Evolutionary conservation across 2,888 invertebrate genomes (phyloP).

Genomic region (Carabus problematicus): DNA sequence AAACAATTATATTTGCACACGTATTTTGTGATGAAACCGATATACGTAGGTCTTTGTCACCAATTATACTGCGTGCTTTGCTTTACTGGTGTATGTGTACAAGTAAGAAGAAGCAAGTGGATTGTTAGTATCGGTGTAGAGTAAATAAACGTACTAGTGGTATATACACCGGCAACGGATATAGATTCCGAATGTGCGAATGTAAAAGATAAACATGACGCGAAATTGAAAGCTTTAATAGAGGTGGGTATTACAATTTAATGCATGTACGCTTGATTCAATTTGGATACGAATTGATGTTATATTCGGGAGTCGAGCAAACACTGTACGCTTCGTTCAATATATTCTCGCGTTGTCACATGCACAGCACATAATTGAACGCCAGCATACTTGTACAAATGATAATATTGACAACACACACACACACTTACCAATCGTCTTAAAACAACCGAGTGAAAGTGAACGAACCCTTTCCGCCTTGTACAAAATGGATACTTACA

Average conservation of each 20-base stretch:
- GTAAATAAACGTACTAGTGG: no score
- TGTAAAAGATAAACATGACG: slow-evolving; percentile 58
- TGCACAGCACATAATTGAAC: slow-evolving; percentile 56
- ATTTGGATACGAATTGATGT: slow-evolving; percentile 55
- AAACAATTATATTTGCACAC: no score
- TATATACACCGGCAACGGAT: no score
- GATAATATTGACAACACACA: slow-evolving; percentile 57
- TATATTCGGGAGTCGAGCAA: slow-evolving; percentile 53
- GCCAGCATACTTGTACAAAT: slow-evolving; percentile 53
- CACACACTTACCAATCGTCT: slow-evolving; percentile 53
- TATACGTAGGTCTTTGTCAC: no score
- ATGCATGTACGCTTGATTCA: slow-evolving; percentile 56
- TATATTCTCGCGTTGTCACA: slow-evolving; percentile 47
- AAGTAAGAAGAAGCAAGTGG: no score
- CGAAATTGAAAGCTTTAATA: slow-evolving; percentile 58
- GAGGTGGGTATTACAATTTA: slow-evolving; percentile 59
- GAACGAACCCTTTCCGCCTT: slow-evolving; percentile 53
- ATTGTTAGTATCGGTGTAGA: no score
- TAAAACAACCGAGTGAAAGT: slow-evolving; percentile 60
- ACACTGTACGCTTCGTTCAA: slow-evolving; percentile 48
- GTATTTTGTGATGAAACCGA: no score
- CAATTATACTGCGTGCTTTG: no score
- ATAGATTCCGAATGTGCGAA: no score
- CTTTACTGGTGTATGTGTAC: no score
- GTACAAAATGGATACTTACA: slow-evolving; percentile 52